Evolutionary conservation across 1,140 invertebrate genomes (phyloP), one percentile per base, ranked within the genome.

Genomic region (Brachionus koreanus): DNA sequence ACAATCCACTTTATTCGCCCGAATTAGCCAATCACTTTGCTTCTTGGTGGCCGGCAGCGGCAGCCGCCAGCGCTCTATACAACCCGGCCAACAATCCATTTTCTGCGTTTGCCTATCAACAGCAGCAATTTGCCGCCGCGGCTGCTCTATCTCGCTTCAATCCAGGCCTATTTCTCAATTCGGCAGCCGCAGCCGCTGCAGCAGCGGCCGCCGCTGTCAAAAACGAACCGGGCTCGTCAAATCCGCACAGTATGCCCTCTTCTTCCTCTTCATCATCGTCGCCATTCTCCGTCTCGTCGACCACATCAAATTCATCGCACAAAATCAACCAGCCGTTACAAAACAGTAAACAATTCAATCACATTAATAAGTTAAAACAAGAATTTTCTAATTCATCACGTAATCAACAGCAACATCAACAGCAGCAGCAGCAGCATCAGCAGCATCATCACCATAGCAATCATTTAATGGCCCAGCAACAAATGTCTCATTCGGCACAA

Each of bases 51-150:
- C 74, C 76, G 3, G 76, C 76, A 16, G 76, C 76, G 0, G 76
- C 76, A 0, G 76, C 76, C n/a, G 76, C 76, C 19, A 43, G 46
- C 23, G 76, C 76, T 33, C 19, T 77, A 3, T 77, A 77, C 46
- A 79, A 57, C 25, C 49, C 35, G 0, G 23, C 39, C 3, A 4
- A 13, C 13, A 74, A 46, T 25, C 69, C 69, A 25, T 74, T 74
- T 19, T 57, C 33, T 1, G 46, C 76, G 1, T 52, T 61, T n/a
- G 39, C 75, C 37, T 79, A 79, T 29, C 76, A 79, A 35, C 76
- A 79, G 25, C 76, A 79, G 25, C 76, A 79, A 35, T 79, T 61
- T 23, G 76, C 76, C 5, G 76, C 76, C 33, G 76, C 76, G 2
- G 76, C 76, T 49, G 76, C 76, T 37, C 37, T 79, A 16, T 79